Evolutionary conservation across 92 coral and sea anemone genomes (phyloP).

Genomic region (Montipora capitata): DNA sequence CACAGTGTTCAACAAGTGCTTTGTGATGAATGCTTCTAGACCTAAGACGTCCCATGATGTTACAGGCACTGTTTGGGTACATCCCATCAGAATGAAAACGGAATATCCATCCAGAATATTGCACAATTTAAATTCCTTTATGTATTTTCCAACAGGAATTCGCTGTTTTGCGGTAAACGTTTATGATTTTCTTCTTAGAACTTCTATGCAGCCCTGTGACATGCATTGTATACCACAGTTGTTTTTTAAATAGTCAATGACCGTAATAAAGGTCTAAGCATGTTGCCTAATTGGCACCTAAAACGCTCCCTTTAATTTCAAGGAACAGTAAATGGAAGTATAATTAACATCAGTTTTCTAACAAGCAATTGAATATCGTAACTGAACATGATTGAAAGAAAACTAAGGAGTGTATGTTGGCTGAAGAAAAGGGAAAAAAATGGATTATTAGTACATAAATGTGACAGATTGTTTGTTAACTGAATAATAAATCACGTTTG

Average conservation of each 20-base stretch:
- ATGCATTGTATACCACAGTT: slow-evolving; percentile 9
- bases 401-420: not conserved
- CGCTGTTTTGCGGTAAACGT: not conserved
- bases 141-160: slow-evolving; percentile 18
- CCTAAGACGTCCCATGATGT: not conserved
- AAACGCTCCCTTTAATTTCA: not conserved
- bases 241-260: not conserved
- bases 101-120: not conserved
- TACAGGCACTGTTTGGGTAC: not conserved
- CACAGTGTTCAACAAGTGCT: slow-evolving; percentile 35
- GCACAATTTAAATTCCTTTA: not conserved
- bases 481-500: not conserved
- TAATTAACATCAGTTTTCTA: slow-evolving; percentile 18
- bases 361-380: not conserved
- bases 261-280: slow-evolving; percentile 9
- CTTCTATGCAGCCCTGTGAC: slow-evolving; percentile 12
- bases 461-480: too few relatives aligned
- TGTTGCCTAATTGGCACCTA: slow-evolving; percentile 1
- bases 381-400: slow-evolving; percentile 17
- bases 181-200: not conserved
- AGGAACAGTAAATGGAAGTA: slow-evolving; percentile 29
- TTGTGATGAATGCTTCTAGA: slow-evolving; percentile 18
- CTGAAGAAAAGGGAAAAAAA: not conserved
- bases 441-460: not conserved
- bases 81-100: not conserved